phyloP scores from a whole-genome alignment of 2,113 vertebrate genomes.

The Ariopsis seemanni region DNA sequence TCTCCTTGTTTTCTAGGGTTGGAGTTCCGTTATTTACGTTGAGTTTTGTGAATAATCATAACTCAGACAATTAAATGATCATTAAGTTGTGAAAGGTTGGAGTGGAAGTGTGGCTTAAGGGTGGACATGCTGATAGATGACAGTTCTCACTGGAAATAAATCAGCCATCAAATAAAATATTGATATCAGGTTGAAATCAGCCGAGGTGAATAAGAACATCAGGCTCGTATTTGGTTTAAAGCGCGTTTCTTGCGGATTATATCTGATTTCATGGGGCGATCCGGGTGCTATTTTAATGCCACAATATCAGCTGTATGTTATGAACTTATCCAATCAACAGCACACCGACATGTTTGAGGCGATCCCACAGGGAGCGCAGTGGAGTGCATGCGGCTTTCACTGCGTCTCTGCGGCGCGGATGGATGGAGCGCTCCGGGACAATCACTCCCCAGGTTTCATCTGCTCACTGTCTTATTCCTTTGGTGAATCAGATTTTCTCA shows the following conservation, averaged over 20 bases:
- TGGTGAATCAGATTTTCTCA: not conserved
- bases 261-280: too few species aligned
- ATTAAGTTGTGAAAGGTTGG: constrained; percentile 39
- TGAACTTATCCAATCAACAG: not conserved
- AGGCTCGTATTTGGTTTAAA: constrained; percentile 16
- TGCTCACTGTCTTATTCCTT: not conserved
- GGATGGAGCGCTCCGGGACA: constrained; percentile 6
- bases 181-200: constrained; percentile 34
- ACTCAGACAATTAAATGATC: constrained; percentile 37
- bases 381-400: not conserved
- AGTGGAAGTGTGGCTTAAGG: constrained; percentile 40
- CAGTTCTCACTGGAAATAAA: constrained; percentile 39
- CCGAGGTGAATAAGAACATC: constrained; percentile 19
- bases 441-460: not conserved
- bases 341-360: not conserved
- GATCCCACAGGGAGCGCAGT: not conserved
- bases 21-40: not conserved
- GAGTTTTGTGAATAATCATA: not conserved
- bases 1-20: not conserved
- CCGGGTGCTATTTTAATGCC: not conserved
- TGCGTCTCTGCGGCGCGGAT: not conserved
- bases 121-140: constrained; percentile 50
- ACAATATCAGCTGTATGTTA: not conserved
- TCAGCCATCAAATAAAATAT: constrained; percentile 45
- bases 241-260: not conserved